phyloP scores from a whole-genome alignment of 2,888 invertebrate genomes.

The Coremacera marginata region DNA sequence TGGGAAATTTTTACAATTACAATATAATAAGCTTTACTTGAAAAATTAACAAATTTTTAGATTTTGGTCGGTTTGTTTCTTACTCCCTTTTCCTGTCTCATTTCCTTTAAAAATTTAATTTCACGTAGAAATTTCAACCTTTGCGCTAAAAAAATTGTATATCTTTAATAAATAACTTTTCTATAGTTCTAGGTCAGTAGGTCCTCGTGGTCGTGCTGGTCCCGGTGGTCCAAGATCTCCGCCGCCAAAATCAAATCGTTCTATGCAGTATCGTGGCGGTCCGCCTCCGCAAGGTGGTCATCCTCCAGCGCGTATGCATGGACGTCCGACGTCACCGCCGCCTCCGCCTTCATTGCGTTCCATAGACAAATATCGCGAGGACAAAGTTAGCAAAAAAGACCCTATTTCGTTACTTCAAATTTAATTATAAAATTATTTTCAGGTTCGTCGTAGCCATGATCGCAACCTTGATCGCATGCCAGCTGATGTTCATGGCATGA shows the following conservation, averaged over 20 bases:
- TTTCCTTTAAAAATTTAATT: too few species aligned
- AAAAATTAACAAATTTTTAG: too few species aligned
- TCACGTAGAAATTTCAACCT: too few species aligned
- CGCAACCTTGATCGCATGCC: conserved; percentile 56
- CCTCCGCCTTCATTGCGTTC: conserved; percentile 51
- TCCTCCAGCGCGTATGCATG: conserved; percentile 61
- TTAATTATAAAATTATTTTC: background rate
- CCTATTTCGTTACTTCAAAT: background rate
- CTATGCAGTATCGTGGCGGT: conserved; percentile 61
- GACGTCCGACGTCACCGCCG: conserved; percentile 63
- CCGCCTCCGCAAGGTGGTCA: conserved; percentile 52
- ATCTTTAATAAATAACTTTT: background rate
- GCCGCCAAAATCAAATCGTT: conserved; percentile 62
- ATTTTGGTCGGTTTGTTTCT: too few species aligned
- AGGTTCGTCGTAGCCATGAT: conserved; percentile 54
- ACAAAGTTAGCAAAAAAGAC: conserved; percentile 53
- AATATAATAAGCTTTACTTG: too few species aligned
- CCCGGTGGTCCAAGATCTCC: conserved; percentile 67
- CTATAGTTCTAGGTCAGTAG: conserved; percentile 74
- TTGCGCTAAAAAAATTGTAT: too few species aligned
- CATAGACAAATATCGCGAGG: conserved; percentile 65
- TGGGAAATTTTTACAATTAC: too few species aligned
- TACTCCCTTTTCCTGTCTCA: too few species aligned
- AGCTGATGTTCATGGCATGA: conserved; percentile 58
- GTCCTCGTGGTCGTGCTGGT: conserved; percentile 62